Evolutionary conservation across 1,140 invertebrate genomes (phyloP).

Genomic region (Zaprionus kolodkinae): DNA sequence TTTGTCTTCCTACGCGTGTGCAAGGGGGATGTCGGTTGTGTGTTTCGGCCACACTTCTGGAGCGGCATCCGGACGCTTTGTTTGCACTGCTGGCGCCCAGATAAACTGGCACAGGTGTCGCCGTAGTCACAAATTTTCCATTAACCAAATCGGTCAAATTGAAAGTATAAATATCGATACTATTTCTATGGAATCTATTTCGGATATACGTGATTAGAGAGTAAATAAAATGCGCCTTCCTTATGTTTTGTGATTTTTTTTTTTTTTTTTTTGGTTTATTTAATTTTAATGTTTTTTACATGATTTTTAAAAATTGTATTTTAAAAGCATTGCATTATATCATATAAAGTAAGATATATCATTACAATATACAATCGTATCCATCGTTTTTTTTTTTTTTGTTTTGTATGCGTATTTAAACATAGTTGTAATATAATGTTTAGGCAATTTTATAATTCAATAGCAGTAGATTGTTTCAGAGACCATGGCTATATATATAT

Average conservation of each 20-base stretch:
- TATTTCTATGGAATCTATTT: constrained; percentile 10
- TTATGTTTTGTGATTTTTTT: constrained; percentile 38
- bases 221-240: constrained; percentile 5
- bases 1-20: constrained; percentile 47
- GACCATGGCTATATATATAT: constrained; percentile 71
- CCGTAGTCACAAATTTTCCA: constrained; percentile 68
- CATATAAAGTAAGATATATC: constrained; percentile 79
- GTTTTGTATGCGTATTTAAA: constrained; percentile 62
- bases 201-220: neutral
- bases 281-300: constrained; percentile 78
- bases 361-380: constrained; percentile 78
- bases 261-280: constrained; percentile 73
- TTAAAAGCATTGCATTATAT: constrained; percentile 80
- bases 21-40: constrained; percentile 68
- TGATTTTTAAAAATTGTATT: constrained; percentile 82
- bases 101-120: constrained; percentile 70
- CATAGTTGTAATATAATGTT: constrained; percentile 79
- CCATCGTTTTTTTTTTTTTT: constrained; percentile 40
- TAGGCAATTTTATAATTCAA: constrained; percentile 81
- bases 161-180: constrained; percentile 43
- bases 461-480: constrained; percentile 81
- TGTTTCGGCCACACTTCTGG: constrained; percentile 62
- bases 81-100: constrained; percentile 40
- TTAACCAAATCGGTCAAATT: constrained; percentile 62
- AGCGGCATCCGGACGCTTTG: constrained; percentile 8